Percentiles rank a stretch among this genome's conserved stretches.
These are phyloP conservation scores for human DNA, from an alignment of 2,113 vertebrate species.

Conservation along the genomic window DNA sequence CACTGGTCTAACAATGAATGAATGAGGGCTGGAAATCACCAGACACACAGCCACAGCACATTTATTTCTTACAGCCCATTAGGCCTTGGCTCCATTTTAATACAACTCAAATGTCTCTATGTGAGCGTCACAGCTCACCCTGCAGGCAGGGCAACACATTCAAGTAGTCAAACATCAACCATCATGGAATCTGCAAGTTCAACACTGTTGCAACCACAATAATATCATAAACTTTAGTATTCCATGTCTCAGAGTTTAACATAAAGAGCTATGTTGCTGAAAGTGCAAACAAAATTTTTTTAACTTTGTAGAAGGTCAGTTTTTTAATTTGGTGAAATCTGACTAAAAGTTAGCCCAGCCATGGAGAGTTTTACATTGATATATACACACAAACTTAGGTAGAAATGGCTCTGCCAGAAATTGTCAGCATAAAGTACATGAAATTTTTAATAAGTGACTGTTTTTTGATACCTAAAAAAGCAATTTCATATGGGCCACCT, in stretches of 20 bases:
- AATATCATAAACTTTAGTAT: background rate
- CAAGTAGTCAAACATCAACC: constrained; percentile 17
- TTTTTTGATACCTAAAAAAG: background rate
- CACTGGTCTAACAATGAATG: constrained; percentile 54
- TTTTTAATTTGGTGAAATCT: background rate
- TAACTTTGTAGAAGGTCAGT: background rate
- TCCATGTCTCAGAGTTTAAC: background rate
- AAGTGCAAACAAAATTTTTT: background rate
- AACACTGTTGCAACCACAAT: background rate
- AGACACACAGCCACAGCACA: background rate
- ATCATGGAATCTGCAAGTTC: background rate
- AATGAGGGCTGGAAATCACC: constrained; percentile 56
- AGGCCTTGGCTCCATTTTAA: constrained; percentile 38
- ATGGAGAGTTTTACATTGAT: background rate
- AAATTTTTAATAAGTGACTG: background rate
- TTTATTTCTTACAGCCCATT: constrained; percentile 52
- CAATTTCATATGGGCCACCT: background rate
- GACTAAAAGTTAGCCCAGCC: background rate
- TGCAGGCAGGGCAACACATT: background rate
- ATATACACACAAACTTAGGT: background rate
- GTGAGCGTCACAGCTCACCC: background rate
- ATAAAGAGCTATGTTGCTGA: background rate
- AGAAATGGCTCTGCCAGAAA: background rate
- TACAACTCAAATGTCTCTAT: background rate
- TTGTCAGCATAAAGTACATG: background rate